These are phyloP conservation scores for Drosophila macrospina DNA, from an alignment of 2,888 invertebrate genomes.

Conservation along the genomic window DNA sequence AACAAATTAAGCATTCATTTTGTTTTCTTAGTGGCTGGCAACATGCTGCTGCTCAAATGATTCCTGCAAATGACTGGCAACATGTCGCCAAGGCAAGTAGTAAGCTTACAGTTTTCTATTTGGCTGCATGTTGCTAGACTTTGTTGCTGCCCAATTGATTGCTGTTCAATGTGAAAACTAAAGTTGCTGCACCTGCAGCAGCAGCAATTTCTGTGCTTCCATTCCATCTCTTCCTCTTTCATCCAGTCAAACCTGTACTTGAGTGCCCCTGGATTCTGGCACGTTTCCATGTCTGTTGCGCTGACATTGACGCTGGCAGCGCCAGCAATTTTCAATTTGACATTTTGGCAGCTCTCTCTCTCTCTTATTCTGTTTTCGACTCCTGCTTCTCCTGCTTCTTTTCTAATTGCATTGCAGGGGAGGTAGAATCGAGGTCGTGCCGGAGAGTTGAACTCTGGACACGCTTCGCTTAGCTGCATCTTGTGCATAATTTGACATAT, in stretches of 20 bases:
- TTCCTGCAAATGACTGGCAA: too few species aligned
- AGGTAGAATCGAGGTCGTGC: conserved; percentile 11
- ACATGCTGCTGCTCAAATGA: conserved; percentile 3
- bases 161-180: conserved; percentile 20
- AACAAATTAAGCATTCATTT: too few species aligned
- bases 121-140: conserved; percentile 14
- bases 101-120: not conserved
- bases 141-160: conserved; percentile 39
- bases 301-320: conserved; percentile 47
- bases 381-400: conserved; percentile 24
- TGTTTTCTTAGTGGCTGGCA: not conserved
- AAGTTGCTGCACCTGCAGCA: conserved; percentile 34
- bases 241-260: conserved; percentile 39
- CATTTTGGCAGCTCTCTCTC: conserved; percentile 72
- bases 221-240: conserved; percentile 1
- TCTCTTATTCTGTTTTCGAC: not conserved
- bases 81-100: not conserved
- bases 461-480: conserved; percentile 59
- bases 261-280: conserved; percentile 28
- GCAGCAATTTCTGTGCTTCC: conserved; percentile 1
- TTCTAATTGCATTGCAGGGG: conserved; percentile 70
- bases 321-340: conserved; percentile 79
- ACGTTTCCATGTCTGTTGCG: conserved; percentile 40
- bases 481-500: conserved; percentile 78
- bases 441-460: conserved; percentile 51